Base-by-base conservation (phyloP, 35 echinoderm and acorn worm genomes). In the Lytechinus variegatus region DNA sequence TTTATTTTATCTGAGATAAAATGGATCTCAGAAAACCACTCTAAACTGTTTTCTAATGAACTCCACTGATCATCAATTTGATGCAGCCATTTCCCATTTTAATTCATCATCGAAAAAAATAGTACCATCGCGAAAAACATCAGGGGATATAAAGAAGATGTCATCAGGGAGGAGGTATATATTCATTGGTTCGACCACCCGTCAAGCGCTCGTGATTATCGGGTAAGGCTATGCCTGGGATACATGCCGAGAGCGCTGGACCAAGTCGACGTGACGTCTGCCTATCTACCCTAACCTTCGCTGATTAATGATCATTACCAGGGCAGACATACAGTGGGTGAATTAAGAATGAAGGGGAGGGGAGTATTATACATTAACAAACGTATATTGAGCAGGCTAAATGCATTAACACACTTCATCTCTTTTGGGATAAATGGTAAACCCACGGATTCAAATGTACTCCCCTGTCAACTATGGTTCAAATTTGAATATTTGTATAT, bases 271-370 rank as follows among this genome's bases (percentile, higher is more conserved):
- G 66, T 79, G 66, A 79, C 66, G 66, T 79, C 66, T n/a, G 66
- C 21, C 66, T 24, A 79, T 79, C 66, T 8, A 19, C 21, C 12
- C 16, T 79, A n/a, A 79, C 66, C 66, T 79, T 79, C 66, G 16
- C 66, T 79, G 66, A 79, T 79, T 79, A 79, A 79, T 79, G 66
- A 79, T 79, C 66, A 79, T 71, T 79, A 79, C 66, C 66, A 24
- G 21, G 66, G 66, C 14, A 79, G 66, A 79, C 66, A 79, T 79
- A 24, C 19, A 79, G 66, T 79, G 66, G 66, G 66, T 79, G n/a
- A 79, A n/a, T 24, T 19, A 24, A 8, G 21, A 24, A 79, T 79
- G 66, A 79, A 24, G 16, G 66, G 21, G 66, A 19, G 33, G n/a
- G 14, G 24, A 24, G 66, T 79, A 79, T 79, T 79, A 79, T 79